Percentiles rank a stretch among this genome's conserved stretches.
Conservation (phyloP, 2,797 vertebrate genomes). For the Pogoniulus pusillus region DNA sequence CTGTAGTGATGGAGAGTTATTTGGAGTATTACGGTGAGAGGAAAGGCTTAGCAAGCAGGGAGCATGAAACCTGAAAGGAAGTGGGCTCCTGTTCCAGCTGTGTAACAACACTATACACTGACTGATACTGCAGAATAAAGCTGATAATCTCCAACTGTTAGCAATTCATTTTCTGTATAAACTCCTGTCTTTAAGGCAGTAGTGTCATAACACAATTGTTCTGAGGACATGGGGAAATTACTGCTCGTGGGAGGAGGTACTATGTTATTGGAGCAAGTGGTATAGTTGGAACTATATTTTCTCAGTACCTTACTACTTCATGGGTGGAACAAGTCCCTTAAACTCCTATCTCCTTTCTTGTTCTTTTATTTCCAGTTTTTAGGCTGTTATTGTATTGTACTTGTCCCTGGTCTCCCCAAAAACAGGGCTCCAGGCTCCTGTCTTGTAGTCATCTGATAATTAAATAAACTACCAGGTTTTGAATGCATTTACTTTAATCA, state of each 20-base stretch:
- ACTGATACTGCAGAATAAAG: not conserved
- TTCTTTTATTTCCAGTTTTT: not conserved
- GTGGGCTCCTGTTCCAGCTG: not conserved
- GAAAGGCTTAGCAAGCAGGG: not conserved
- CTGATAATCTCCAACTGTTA: not conserved
- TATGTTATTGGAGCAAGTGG: not conserved
- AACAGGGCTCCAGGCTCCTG: not conserved
- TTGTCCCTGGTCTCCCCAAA: not conserved
- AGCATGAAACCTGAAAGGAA: not conserved
- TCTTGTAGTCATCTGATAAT: not conserved
- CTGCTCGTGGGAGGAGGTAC: not conserved
- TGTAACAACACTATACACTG: not conserved
- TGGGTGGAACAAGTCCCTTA: not conserved
- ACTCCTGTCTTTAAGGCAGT: not conserved
- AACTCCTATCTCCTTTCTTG: not conserved
- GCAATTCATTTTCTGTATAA: not conserved
- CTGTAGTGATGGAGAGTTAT: not conserved
- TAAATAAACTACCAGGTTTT: not conserved
- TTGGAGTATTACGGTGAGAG: not conserved
- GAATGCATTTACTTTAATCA: not conserved
- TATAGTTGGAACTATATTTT: not conserved
- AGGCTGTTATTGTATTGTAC: not conserved
- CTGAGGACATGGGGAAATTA: not conserved
- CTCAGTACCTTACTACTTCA: not conserved
- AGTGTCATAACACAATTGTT: not conserved